These are phyloP conservation scores for Crypturellus undulatus DNA, from an alignment of 2,113 vertebrate species.

Conservation along the genomic window DNA sequence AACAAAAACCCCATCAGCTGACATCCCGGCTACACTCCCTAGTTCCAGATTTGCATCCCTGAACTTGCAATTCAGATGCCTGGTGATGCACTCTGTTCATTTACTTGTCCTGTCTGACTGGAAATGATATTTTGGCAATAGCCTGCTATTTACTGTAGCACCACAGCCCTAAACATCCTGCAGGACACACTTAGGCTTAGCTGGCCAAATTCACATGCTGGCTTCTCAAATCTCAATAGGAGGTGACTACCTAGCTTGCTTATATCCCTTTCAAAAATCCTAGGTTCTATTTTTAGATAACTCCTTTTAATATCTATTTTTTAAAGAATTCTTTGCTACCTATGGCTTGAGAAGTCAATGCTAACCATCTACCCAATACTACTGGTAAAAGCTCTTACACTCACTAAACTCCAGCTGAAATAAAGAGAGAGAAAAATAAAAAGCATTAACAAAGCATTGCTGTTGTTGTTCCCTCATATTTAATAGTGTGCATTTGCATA, in stretches of 20 bases:
- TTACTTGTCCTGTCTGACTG: slow-evolving; percentile 46
- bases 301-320: background rate
- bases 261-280: background rate
- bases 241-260: background rate
- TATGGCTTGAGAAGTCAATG: background rate
- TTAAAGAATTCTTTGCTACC: background rate
- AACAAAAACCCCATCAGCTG: slow-evolving; percentile 14
- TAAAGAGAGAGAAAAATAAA: background rate
- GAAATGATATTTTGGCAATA: slow-evolving; percentile 59
- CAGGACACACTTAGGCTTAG: slow-evolving; percentile 9
- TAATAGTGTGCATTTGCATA: background rate
- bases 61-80: slow-evolving; percentile 1
- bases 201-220: background rate
- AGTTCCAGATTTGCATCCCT: slow-evolving; percentile 28
- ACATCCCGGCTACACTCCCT: background rate
- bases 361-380: background rate
- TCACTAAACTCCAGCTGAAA: background rate
- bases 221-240: background rate
- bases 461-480: background rate
- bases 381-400: background rate
- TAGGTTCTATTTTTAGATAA: background rate
- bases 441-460: background rate
- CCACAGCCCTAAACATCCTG: background rate
- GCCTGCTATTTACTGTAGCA: slow-evolving; percentile 51
- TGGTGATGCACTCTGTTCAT: slow-evolving; percentile 18